A percentile compares a stretch with the other conserved stretches of the same genome.
These are phyloP conservation scores for Callorhinus ursinus DNA, from an alignment of 2,113 vertebrate genomes.

Conservation along the genomic window DNA sequence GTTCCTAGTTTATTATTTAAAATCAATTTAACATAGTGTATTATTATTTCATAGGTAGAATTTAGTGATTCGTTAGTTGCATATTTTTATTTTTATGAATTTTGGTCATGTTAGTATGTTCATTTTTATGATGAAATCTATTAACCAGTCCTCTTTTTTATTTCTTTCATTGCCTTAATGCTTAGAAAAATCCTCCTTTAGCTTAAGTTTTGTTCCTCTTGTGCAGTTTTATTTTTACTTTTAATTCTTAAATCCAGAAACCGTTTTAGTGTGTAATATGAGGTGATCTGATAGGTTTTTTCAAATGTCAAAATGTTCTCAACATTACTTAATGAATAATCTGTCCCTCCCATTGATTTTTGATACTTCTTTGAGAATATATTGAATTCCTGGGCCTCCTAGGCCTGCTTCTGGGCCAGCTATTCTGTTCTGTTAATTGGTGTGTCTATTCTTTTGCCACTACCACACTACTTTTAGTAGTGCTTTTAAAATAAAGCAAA, in stretches of 20 bases:
- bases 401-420: not conserved
- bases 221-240: not conserved
- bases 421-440: not conserved
- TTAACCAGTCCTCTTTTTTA: not conserved
- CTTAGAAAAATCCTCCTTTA: not conserved
- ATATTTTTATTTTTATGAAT: not conserved
- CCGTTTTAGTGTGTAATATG: not conserved
- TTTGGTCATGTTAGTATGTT: not conserved
- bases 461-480: not conserved
- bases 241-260: not conserved
- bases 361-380: not conserved
- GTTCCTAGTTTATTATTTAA: not conserved
- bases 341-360: not conserved
- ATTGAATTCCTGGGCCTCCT: not conserved
- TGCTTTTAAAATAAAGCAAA: not conserved
- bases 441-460: not conserved
- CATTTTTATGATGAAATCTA: not conserved
- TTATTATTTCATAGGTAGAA: too few relatives aligned
- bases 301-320: not conserved
- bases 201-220: not conserved
- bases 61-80: too few relatives aligned
- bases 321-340: not conserved
- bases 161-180: not conserved
- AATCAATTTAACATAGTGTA: too few relatives aligned
- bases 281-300: not conserved